Evolutionary conservation across 1,140 invertebrate species (phyloP).

Genomic region (Leptinotarsa undecemlineata): DNA sequence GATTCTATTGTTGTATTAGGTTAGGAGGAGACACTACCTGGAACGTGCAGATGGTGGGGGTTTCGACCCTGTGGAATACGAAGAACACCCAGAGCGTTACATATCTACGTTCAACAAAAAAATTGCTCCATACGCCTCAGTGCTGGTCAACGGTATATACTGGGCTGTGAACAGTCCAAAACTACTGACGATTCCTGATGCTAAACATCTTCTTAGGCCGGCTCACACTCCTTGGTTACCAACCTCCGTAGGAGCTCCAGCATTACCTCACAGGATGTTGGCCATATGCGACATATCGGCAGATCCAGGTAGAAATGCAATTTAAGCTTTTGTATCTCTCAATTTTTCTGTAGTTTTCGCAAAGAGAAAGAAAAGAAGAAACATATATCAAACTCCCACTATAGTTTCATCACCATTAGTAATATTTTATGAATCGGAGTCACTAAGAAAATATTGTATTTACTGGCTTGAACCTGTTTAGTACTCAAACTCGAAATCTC

Average conservation of each 20-base stretch:
- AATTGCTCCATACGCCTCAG: constrained; percentile 96
- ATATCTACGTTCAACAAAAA: constrained; percentile 96
- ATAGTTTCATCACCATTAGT: too few relatives aligned
- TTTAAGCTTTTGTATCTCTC: too few relatives aligned
- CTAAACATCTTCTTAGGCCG: constrained; percentile 88
- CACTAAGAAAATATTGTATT: too few relatives aligned
- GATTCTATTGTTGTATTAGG: not conserved
- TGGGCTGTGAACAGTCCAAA: constrained; percentile 97
- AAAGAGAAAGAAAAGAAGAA: too few relatives aligned
- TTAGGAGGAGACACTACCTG: constrained; percentile 89
- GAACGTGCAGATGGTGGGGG: constrained; percentile 88
- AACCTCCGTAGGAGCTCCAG: constrained; percentile 80
- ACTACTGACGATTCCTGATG: constrained; percentile 95
- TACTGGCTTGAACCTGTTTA: too few relatives aligned
- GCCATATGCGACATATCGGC: constrained; percentile 98
- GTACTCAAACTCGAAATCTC: too few relatives aligned
- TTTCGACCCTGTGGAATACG: constrained; percentile 91
- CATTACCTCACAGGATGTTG: constrained; percentile 86
- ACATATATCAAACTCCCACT: too few relatives aligned
- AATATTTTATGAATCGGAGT: too few relatives aligned
- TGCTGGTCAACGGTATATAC: constrained; percentile 98
- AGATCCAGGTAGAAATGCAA: constrained; percentile 83
- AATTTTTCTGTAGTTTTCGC: too few relatives aligned
- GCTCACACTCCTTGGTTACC: constrained; percentile 92
- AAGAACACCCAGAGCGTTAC: constrained; percentile 89